Conservation (phyloP, 2,888 invertebrate genomes). For the Mythimna pallens region DNA sequence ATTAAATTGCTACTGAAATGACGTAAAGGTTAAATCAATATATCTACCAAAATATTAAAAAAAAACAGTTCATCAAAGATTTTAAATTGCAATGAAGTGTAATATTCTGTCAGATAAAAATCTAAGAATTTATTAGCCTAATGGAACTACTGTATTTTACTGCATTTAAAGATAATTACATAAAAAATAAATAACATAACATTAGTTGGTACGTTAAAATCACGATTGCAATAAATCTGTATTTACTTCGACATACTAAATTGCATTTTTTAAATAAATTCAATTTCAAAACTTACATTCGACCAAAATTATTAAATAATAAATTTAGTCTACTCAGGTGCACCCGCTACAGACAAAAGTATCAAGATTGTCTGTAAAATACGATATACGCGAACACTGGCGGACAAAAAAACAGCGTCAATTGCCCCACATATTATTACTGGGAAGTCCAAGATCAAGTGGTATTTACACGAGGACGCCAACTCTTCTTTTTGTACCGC, state of each 20-base stretch:
- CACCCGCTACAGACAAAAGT: slow-evolving; percentile 13
- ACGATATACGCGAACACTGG: neutral
- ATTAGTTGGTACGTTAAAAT: neutral
- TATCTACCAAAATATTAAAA: neutral
- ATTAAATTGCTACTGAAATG: slow-evolving; percentile 34
- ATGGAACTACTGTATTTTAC: neutral
- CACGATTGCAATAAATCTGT: neutral
- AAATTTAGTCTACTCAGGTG: neutral
- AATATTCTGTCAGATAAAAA: slow-evolving; percentile 36
- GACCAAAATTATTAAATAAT: neutral
- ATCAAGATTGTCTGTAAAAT: slow-evolving; percentile 33
- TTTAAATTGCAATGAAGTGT: slow-evolving; percentile 25
- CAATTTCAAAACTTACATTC: neutral
- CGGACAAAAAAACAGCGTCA: slow-evolving; percentile 49
- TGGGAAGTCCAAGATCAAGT: slow-evolving; percentile 81
- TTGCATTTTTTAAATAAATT: neutral
- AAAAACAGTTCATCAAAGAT: neutral
- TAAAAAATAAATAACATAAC: neutral
- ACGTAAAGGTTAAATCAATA: slow-evolving; percentile 31
- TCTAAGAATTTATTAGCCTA: neutral
- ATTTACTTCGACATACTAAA: neutral
- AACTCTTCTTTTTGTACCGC: slow-evolving; percentile 78
- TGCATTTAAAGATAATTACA: slow-evolving; percentile 1
- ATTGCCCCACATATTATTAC: slow-evolving; percentile 57
- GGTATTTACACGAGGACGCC: slow-evolving; percentile 83